Percentiles rank a stretch among this genome's conserved stretches.
phyloP scores from a whole-genome alignment of 2,113 vertebrate species.

The Albula goreensis region DNA sequence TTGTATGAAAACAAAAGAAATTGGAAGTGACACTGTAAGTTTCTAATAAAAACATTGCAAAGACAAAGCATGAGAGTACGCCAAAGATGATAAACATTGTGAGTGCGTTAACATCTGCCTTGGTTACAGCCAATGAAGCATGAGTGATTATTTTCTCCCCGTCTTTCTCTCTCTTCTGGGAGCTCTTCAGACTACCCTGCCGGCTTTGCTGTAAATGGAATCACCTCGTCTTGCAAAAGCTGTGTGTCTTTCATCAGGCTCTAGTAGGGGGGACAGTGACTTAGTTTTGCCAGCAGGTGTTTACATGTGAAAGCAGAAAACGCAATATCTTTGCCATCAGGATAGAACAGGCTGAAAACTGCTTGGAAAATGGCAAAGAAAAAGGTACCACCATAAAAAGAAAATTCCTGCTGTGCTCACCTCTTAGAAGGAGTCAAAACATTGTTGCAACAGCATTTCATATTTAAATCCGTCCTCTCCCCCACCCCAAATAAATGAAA shows the following conservation, averaged over 20 bases:
- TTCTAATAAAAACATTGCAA: slow-evolving; percentile 15
- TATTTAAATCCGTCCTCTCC: neutral
- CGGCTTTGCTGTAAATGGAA: slow-evolving; percentile 1
- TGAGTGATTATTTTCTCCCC: slow-evolving; percentile 11
- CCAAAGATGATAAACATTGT: slow-evolving; percentile 11
- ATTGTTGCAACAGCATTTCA: neutral
- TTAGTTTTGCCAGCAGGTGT: slow-evolving; percentile 6
- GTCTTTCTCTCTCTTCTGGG: neutral
- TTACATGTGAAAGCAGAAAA: slow-evolving; percentile 9
- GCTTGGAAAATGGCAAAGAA: slow-evolving; percentile 2
- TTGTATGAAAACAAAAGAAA: neutral
- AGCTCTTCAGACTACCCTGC: neutral
- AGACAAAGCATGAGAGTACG: neutral
- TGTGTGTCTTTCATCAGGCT: neutral
- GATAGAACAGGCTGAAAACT: neutral
- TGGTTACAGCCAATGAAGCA: neutral
- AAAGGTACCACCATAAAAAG: neutral
- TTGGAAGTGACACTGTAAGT: neutral
- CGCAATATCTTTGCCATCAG: slow-evolving; percentile 4
- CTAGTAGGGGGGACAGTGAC: neutral
- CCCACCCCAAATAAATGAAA: neutral
- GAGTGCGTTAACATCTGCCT: slow-evolving; percentile 20
- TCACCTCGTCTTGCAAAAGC: neutral
- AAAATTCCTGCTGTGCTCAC: neutral
- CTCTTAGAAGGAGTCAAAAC: slow-evolving; percentile 1